phyloP scores from a whole-genome alignment of 2,888 invertebrate genomes.

The Cataglyphis altisquamis region DNA sequence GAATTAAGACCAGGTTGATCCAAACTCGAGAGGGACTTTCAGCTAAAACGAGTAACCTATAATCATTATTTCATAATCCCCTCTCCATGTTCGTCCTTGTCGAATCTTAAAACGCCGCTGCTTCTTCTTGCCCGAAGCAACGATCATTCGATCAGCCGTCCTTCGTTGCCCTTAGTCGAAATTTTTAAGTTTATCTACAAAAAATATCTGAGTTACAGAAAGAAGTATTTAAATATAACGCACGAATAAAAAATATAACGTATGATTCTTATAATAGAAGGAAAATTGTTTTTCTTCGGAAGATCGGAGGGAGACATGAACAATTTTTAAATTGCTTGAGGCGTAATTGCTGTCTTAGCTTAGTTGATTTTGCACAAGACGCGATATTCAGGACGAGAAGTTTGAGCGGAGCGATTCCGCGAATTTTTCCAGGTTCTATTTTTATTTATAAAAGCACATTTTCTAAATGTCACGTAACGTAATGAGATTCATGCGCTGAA shows the following conservation, averaged over 20 bases:
- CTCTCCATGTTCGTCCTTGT: conserved; percentile 37
- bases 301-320: too few species aligned
- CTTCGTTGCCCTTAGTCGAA: conserved; percentile 12
- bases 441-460: conserved; percentile 8
- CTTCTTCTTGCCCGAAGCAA: conserved; percentile 33
- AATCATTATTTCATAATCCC: conserved; percentile 40
- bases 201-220: neutral
- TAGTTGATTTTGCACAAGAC: too few species aligned
- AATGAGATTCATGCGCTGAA: neutral
- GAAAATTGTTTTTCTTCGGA: too few species aligned
- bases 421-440: conserved; percentile 2
- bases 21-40: neutral
- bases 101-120: conserved; percentile 22
- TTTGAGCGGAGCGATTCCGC: neutral
- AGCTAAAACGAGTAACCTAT: conserved; percentile 23
- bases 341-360: too few species aligned
- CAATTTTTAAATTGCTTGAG: too few species aligned
- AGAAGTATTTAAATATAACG: neutral
- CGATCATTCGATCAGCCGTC: conserved; percentile 4
- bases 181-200: neutral
- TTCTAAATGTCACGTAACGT: neutral
- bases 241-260: too few species aligned
- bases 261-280: too few species aligned
- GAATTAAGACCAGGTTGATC: conserved; percentile 23
- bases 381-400: neutral